These are phyloP conservation scores for Xestia sexstrigata DNA, from an alignment of 2,888 invertebrate species.

Conservation along the genomic window DNA sequence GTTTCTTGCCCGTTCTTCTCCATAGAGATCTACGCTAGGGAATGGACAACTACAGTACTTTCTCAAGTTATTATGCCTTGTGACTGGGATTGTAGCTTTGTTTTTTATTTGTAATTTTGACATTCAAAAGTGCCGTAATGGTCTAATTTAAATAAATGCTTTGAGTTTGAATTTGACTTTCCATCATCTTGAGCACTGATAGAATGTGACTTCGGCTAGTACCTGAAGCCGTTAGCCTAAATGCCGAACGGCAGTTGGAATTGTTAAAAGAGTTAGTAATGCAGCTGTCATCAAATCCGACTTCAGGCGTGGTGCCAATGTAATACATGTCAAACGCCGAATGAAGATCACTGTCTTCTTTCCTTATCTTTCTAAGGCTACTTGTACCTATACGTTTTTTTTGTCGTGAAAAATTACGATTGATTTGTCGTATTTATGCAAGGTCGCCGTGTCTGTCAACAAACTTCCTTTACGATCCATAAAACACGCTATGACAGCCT, in stretches of 20 bases:
- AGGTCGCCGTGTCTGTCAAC: not conserved
- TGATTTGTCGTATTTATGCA: not conserved
- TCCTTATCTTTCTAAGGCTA: not conserved
- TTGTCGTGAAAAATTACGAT: not conserved
- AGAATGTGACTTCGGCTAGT: not conserved
- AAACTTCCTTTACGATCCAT: not conserved
- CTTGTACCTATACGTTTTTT: not conserved
- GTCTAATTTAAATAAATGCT: too few relatives aligned
- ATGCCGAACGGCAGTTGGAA: not conserved
- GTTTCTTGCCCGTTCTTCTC: too few relatives aligned
- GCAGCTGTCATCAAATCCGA: not conserved
- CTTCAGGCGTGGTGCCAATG: constrained; percentile 4
- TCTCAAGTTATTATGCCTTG: too few relatives aligned
- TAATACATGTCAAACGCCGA: not conserved
- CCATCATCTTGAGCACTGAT: not conserved
- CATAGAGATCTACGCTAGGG: too few relatives aligned
- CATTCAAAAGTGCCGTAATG: too few relatives aligned
- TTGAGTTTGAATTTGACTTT: not conserved
- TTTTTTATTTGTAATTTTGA: too few relatives aligned
- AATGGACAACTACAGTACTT: too few relatives aligned
- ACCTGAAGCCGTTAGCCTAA: not conserved
- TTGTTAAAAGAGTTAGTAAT: not conserved
- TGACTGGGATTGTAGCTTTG: too few relatives aligned
- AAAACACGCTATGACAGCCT: too few relatives aligned
- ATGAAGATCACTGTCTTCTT: not conserved